Evolutionary conservation across 2,113 vertebrate genomes (phyloP).

Genomic region (Rhea americana): DNA sequence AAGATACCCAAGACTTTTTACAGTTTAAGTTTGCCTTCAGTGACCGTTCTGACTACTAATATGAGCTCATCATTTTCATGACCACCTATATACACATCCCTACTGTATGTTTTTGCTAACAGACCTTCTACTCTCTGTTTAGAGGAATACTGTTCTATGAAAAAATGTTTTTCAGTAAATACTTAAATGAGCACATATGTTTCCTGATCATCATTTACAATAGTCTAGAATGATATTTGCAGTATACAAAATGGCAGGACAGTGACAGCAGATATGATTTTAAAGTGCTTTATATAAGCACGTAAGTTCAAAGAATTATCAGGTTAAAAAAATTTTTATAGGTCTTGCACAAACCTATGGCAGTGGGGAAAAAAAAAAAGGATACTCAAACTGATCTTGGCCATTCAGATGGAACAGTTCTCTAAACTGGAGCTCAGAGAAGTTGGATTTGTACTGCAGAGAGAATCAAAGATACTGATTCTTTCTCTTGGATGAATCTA

Average conservation of each 20-base stretch:
- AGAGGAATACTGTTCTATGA: background rate
- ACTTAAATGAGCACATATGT: background rate
- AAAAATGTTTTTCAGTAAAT: accelerated
- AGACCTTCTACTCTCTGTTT: background rate
- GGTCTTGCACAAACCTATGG: background rate
- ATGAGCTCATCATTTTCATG: background rate
- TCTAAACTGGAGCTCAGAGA: background rate
- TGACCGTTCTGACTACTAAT: background rate
- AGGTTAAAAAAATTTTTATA: background rate
- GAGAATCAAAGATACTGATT: background rate
- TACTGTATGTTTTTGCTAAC: background rate
- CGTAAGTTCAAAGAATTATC: background rate
- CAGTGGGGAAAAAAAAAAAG: background rate
- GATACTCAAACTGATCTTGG: background rate
- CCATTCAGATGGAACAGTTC: background rate
- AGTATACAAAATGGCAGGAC: background rate
- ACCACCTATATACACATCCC: background rate
- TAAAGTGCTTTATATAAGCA: background rate
- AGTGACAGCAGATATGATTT: background rate
- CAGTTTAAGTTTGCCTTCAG: background rate
- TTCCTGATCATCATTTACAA: background rate
- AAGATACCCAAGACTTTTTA: background rate
- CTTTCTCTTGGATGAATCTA: no score
- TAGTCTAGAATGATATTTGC: background rate
- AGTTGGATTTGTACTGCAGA: background rate